Base-by-base conservation (phyloP, 2,888 invertebrate species). In the Hartigia nigra region DNA sequence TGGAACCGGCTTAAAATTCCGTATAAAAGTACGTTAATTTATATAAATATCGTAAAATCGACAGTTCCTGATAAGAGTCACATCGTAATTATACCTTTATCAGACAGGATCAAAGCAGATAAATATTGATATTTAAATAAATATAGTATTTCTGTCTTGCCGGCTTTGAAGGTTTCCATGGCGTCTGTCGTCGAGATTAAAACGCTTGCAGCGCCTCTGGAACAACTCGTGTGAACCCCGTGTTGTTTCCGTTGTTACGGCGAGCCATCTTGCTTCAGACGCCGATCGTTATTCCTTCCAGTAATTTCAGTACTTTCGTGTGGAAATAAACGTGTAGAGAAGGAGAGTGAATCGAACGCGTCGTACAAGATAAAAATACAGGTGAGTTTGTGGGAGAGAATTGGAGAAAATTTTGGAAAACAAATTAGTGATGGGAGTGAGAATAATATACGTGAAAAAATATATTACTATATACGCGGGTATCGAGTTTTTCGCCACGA, bases 241-340 rank as follows among this genome's bases (percentile, higher is more conserved):
- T 86, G 86, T 88, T 86, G 87, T 89, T 87, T 88, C 89, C 88
- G 88, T 87, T 85, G 85, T 79, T 81, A 83, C 82, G 82, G 80
- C 82, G 78, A 84, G 84, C 84, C 87, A 83, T 86, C 82, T 85
- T 84, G 79, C 84, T 78, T 78, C 78, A 81, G 87, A 88, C 87
- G 86, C 87, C 83, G 85, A 86, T 86, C 86, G 84, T 85, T 88
- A 86, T 82, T 84, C 83, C 74, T 80, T 82, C 80, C 37, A 70
- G 77, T 37, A 82, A 81, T 82, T 84, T 83, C 82, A 81, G 78
- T 85, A 74, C 70, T 80, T 75, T 76, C 75, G 77, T 81, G 5
- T 85, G 81, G 84, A 70, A 55, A 70, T 55, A 37, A 81, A 79
- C 76, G 72, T 74, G 32, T 69, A 74, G 23, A 55, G 31, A 74